phyloP scores from a whole-genome alignment of 2,797 vertebrate genomes.

The Squalus acanthias region DNA sequence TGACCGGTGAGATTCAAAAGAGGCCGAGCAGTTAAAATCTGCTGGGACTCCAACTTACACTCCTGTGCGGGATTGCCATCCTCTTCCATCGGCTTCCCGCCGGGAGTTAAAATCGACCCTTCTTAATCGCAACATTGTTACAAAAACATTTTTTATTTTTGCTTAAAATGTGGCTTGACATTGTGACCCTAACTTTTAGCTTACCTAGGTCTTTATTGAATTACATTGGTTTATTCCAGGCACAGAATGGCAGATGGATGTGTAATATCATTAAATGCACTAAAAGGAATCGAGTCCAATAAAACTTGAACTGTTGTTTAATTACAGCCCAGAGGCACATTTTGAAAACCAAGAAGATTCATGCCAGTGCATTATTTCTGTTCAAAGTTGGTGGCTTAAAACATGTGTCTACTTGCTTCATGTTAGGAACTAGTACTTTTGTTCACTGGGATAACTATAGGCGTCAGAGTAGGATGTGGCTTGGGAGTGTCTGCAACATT shows the following conservation, averaged over 20 bases:
- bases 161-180: background rate
- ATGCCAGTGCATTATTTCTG: background rate
- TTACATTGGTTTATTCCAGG: slow-evolving; percentile 12
- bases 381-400: background rate
- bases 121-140: background rate
- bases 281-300: background rate
- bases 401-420: background rate
- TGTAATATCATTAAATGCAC: background rate
- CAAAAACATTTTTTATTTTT: background rate
- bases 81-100: background rate
- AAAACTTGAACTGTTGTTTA: background rate
- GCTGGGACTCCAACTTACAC: no score
- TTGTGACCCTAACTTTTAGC: background rate
- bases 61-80: background rate
- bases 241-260: background rate
- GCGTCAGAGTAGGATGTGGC: no score
- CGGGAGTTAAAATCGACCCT: background rate
- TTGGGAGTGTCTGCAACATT: background rate
- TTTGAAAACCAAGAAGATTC: background rate
- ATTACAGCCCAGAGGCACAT: background rate
- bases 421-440: background rate
- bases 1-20: background rate
- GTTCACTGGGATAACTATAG: background rate
- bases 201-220: background rate
- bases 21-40: background rate